Evolutionary conservation across 2,888 invertebrate species (phyloP).

Genomic region (Halictus ligatus): DNA sequence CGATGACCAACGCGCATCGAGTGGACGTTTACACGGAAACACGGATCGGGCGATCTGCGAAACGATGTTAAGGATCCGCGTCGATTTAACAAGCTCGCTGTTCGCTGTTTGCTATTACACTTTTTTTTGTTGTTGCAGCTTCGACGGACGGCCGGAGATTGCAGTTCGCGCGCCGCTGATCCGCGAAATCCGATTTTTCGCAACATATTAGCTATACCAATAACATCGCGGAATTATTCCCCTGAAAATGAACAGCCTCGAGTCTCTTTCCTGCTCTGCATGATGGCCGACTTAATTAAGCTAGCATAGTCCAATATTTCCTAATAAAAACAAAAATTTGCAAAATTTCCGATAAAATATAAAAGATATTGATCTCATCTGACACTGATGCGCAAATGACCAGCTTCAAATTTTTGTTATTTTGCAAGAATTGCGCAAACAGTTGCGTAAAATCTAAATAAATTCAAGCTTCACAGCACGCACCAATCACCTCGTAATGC

Average conservation of each 20-base stretch:
- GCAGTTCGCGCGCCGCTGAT: not conserved
- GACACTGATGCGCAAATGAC: too few species aligned
- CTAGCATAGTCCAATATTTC: not conserved
- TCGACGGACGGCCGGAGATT: not conserved
- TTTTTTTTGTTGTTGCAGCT: constrained; percentile 14
- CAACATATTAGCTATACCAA: not conserved
- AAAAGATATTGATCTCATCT: too few species aligned
- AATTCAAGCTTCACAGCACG: not conserved
- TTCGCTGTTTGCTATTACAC: constrained; percentile 53
- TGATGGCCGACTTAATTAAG: not conserved
- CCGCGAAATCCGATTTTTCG: not conserved
- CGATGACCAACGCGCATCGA: constrained; percentile 55
- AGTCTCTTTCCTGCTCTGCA: not conserved
- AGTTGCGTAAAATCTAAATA: not conserved
- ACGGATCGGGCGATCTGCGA: constrained; percentile 54
- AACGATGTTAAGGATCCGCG: constrained; percentile 64
- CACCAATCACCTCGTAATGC: too few species aligned
- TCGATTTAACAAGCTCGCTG: constrained; percentile 56
- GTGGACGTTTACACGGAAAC: constrained; percentile 54
- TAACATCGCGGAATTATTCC: not conserved
- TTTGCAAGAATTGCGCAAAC: too few species aligned
- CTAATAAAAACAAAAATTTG: not conserved
- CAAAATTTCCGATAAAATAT: not conserved
- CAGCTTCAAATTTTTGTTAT: too few species aligned
- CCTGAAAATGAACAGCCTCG: not conserved